These are phyloP conservation scores for Chrysomela aeneicollis DNA, from an alignment of 2,888 invertebrate species.

Conservation along the genomic window DNA sequence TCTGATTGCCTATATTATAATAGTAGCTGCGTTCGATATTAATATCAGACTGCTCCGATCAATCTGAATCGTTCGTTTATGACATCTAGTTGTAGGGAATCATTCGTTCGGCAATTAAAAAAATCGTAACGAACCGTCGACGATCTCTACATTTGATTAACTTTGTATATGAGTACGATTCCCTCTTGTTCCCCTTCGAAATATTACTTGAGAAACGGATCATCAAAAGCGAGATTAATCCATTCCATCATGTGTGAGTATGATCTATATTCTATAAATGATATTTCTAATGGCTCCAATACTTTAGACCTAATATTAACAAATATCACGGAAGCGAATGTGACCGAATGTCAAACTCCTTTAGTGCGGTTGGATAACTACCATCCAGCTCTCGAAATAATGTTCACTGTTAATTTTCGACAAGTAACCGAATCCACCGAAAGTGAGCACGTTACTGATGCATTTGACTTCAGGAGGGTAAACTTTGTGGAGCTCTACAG, in stretches of 20 bases:
- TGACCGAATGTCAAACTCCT: not conserved
- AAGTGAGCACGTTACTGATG: not conserved
- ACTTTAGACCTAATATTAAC: slow-evolving; percentile 10
- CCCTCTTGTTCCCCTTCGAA: too few relatives aligned
- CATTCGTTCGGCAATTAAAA: too few relatives aligned
- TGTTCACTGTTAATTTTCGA: not conserved
- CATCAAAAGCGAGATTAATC: not conserved
- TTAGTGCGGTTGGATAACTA: slow-evolving; percentile 3
- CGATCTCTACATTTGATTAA: too few relatives aligned
- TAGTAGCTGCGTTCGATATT: too few relatives aligned
- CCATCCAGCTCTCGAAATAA: slow-evolving; percentile 10
- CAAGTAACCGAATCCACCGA: not conserved
- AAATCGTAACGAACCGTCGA: too few relatives aligned
- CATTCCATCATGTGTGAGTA: not conserved
- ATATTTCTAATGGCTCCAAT: not conserved
- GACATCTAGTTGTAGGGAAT: too few relatives aligned
- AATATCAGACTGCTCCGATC: too few relatives aligned
- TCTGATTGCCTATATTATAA: too few relatives aligned
- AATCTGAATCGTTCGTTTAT: too few relatives aligned
- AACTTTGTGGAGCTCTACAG: slow-evolving; percentile 5
- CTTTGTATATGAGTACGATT: too few relatives aligned
- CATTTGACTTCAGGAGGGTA: not conserved
- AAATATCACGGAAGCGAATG: slow-evolving; percentile 9
- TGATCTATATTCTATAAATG: not conserved
- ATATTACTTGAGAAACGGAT: not conserved